phyloP scores from a whole-genome alignment of 2,888 invertebrate genomes.

The Latrodectus elegans region DNA sequence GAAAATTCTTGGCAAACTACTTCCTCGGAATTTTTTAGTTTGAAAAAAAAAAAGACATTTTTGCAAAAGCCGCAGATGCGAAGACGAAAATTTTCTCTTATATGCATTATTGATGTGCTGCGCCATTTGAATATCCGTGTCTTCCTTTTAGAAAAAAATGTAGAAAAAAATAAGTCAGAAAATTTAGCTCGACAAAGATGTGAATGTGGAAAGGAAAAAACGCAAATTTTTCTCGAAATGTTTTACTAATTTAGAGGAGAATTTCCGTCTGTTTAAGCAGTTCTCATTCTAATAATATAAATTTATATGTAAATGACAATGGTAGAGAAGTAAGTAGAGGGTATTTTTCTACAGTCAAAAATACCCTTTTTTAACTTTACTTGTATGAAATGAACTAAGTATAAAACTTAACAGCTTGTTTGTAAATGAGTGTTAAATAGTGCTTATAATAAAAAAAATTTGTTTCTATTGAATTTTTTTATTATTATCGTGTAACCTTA shows the following conservation, averaged over 20 bases:
- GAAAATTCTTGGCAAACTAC: too few species aligned
- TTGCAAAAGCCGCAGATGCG: slow-evolving; percentile 16
- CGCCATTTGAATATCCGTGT: slow-evolving; percentile 39
- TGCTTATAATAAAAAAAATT: too few species aligned
- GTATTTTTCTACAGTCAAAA: neutral
- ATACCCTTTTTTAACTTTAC: too few species aligned
- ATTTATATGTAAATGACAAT: slow-evolving; percentile 14
- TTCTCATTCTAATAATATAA: slow-evolving; percentile 9
- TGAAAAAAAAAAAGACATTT: neutral
- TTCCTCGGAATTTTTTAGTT: too few species aligned
- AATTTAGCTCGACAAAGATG: slow-evolving; percentile 15
- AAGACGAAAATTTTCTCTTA: neutral
- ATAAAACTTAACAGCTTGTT: too few species aligned
- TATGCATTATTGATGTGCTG: slow-evolving; percentile 40
- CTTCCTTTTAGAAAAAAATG: slow-evolving; percentile 4
- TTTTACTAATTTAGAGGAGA: too few species aligned
- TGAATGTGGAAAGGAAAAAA: neutral
- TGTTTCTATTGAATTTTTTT: too few species aligned
- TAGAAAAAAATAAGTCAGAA: slow-evolving; percentile 16
- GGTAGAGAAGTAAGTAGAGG: neutral
- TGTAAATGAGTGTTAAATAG: too few species aligned
- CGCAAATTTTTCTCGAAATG: too few species aligned
- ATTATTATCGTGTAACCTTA: too few species aligned
- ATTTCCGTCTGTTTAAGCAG: slow-evolving; percentile 1
- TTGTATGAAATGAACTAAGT: too few species aligned